Evolutionary conservation across 1,140 invertebrate genomes (phyloP).

Genomic region (Hycleus cichorii): DNA sequence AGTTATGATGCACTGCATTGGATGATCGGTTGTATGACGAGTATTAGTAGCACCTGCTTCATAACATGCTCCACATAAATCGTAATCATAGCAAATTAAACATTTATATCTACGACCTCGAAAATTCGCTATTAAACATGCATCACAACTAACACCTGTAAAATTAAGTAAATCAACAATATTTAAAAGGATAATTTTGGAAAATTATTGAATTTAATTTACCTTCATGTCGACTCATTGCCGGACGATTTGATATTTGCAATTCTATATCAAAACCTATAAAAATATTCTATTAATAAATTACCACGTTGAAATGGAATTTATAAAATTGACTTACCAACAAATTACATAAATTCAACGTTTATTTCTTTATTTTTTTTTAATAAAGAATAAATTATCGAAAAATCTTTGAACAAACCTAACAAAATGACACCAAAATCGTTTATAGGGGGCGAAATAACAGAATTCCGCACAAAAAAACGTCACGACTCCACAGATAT

Average conservation of each 20-base stretch:
- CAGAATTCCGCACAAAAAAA: too few relatives aligned
- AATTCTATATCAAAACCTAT: too few relatives aligned
- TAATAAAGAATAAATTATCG: too few relatives aligned
- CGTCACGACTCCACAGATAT: too few relatives aligned
- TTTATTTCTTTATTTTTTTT: too few relatives aligned
- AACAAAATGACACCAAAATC: too few relatives aligned
- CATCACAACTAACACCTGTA: slow-evolving; percentile 96
- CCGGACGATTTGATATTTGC: neutral
- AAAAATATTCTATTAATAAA: too few relatives aligned
- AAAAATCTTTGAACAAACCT: too few relatives aligned
- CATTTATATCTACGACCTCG: slow-evolving; percentile 96
- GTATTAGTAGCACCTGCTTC: slow-evolving; percentile 89
- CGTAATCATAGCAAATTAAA: slow-evolving; percentile 97
- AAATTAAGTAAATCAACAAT: slow-evolving; percentile 24
- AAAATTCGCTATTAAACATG: slow-evolving; percentile 97
- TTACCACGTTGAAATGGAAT: too few relatives aligned
- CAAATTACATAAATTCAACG: too few relatives aligned
- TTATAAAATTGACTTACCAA: too few relatives aligned
- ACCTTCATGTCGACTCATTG: slow-evolving; percentile 32
- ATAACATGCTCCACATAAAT: slow-evolving; percentile 94
- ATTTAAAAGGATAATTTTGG: neutral
- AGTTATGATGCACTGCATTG: slow-evolving; percentile 97
- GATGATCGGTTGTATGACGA: slow-evolving; percentile 89
- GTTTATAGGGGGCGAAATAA: too few relatives aligned
- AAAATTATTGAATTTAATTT: neutral